Conservation (phyloP, 2,888 invertebrate genomes). For the Melanchra persicariae region DNA sequence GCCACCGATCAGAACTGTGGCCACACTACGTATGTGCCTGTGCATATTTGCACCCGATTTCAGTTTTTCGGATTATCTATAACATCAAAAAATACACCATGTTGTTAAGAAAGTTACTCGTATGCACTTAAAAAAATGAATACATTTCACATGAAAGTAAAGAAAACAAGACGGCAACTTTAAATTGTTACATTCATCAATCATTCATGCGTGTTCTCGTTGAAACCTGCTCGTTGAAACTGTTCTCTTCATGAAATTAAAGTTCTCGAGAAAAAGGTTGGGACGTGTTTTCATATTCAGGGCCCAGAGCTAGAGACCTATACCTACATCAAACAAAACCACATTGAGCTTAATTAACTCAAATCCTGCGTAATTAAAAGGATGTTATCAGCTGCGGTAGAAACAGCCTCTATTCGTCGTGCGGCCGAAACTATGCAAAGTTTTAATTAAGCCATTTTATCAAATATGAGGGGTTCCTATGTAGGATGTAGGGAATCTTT, state of each 20-base stretch:
- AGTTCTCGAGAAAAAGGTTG: slow-evolving; percentile 40
- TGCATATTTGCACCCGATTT: not conserved
- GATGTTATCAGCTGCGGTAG: slow-evolving; percentile 68
- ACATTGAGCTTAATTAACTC: slow-evolving; percentile 63
- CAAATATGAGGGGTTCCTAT: slow-evolving; percentile 76
- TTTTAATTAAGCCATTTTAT: slow-evolving; percentile 86
- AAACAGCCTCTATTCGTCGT: slow-evolving; percentile 70
- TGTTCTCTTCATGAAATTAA: slow-evolving; percentile 34
- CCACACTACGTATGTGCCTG: too few relatives aligned
- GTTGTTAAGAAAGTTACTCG: not conserved
- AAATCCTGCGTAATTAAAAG: slow-evolving; percentile 68
- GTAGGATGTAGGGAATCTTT: slow-evolving; percentile 67
- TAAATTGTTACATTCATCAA: slow-evolving; percentile 29
- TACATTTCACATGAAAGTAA: slow-evolving; percentile 10
- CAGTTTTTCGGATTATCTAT: not conserved
- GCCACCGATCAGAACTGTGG: slow-evolving; percentile 5
- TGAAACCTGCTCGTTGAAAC: slow-evolving; percentile 18
- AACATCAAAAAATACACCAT: not conserved
- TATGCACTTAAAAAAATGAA: slow-evolving; percentile 19
- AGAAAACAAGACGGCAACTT: slow-evolving; percentile 4
- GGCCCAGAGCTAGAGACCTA: slow-evolving; percentile 13
- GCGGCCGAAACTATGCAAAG: slow-evolving; percentile 78
- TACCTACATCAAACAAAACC: slow-evolving; percentile 45
- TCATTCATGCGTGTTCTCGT: slow-evolving; percentile 20
- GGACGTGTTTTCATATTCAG: slow-evolving; percentile 41